Base-by-base conservation (phyloP, 2,113 vertebrate genomes). In the Tylochromis polylepis region DNA sequence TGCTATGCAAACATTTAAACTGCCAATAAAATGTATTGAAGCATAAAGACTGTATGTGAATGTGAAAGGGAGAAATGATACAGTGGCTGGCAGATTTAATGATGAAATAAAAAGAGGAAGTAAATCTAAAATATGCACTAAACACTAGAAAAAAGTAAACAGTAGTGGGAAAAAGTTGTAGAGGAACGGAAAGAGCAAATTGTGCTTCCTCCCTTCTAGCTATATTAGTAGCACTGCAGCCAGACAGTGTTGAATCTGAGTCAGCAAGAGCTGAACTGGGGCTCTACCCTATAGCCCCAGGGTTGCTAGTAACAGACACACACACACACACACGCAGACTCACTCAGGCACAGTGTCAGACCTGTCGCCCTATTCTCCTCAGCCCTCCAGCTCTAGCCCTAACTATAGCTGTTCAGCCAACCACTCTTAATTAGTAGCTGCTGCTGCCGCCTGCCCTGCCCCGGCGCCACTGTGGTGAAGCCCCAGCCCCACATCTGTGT, bases 361-460 rank as follows among this genome's bases (percentile, higher is more conserved):
- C 91, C 93, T 94, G 94, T 92, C 87, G 89, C 90, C 81, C 93
- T 87, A 49, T 86, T 93, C 92, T 92, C 41, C 81, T 89, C 88
- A 88, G 93, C 89, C 94, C 92, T 90, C 67, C 89, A 95, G 94
- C 91, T 88, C 82, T 41, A 90, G 79, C 70, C 72, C 83, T 90
- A 93, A 94, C 95, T 92, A 92, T 90, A 92, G 77, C 89, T 91
- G 90, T 75, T 94, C 94, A 94, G 88, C 87, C 93, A 91, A 91
- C 90, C 89, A 83, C 85, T 93, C 90, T 93, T 95, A 95, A 95
- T 95, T 94, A 94, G 93, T 95, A 95, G 94, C 92, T 95, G 91
- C 91, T 85, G 92, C 90, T 85, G 93, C 90, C 2, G 94, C 85
- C 89, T 88, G 92, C 90, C 88, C 93, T 90, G 82, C 92, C 92